Base-by-base conservation (phyloP, 2,888 invertebrate genomes). In the Metallyticus violacea region DNA sequence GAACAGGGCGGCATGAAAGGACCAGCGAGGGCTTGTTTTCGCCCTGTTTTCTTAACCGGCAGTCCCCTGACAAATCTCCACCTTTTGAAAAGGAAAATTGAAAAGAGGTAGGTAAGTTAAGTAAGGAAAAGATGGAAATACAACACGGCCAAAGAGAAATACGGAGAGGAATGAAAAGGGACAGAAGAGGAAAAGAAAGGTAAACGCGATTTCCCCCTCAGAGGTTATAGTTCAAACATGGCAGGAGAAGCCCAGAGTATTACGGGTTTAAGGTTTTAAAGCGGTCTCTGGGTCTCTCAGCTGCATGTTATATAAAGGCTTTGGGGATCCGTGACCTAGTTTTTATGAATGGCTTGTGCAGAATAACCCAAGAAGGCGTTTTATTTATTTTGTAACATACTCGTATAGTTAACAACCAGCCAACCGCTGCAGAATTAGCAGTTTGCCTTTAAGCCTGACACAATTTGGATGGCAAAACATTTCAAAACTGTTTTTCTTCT, bases 21-120 rank as follows among this genome's bases (percentile, higher is more conserved):
- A 27, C 82, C 82, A 76, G 26, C 26, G 26, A 5, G 22, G n/a
- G 76, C 15, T 9, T 81, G 27, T 80, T 25, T 28, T 80, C 26
- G 27, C 27, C 9, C 28, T 15, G 26, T 79, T 28, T 26, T 79
- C 28, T 25, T 27, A 26, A 62, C 22, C 7, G 15, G 40, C 1
- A 26, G 82, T 76, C 82, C 82, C 82, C 26, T 82, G 82, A 82
- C 82, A 82, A 76, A 82, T 82, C 62, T 62, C 82, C 82, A 82
- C 26, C 81, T 81, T 29, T 81, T 29, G 25, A 81, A 27, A 26
- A 76, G 27, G 26, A 27, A 82, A 82, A 82, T 76, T 82, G 82
- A 82, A 82, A 82, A 82, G 26, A 82, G 40, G 22, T 76, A 9
- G 62, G 82, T 82, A 82, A 22, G 82, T 27, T 82, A 82, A 82